Evolutionary conservation across 30 jellyfish, hydroid and myxozoan species (phyloP).

Genomic region (Morbakka virulenta): DNA sequence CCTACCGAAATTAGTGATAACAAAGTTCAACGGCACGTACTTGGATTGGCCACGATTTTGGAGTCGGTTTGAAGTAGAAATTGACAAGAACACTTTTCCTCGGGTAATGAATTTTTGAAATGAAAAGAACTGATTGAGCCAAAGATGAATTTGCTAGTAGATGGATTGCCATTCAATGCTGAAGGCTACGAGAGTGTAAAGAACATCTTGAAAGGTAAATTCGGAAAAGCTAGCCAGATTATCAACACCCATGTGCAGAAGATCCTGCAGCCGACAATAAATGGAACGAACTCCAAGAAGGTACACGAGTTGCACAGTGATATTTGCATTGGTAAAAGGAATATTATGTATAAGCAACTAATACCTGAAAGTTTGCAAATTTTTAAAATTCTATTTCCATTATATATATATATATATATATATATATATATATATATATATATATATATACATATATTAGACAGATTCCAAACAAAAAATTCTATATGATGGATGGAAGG

Average conservation of each 20-base stretch:
- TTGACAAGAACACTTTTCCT: conserved; percentile 15
- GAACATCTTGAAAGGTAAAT: conserved; percentile 20
- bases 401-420: too few species aligned
- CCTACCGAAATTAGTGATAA: too few species aligned
- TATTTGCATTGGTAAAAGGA: too few species aligned
- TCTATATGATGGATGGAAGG: too few species aligned
- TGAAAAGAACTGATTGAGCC: conserved; percentile 49
- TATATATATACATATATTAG: too few species aligned
- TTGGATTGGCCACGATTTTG: conserved; percentile 65
- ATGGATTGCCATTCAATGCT: conserved; percentile 31
- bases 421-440: too few species aligned
- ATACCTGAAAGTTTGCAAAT: too few species aligned
- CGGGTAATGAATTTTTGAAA: conserved; percentile 33
- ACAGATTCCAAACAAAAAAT: too few species aligned
- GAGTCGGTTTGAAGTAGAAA: conserved; percentile 45
- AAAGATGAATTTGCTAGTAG: conserved; percentile 19
- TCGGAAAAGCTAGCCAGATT: conserved; percentile 43
- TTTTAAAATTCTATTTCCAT: too few species aligned
- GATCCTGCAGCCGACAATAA: conserved; percentile 53
- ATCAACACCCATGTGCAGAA: conserved; percentile 57
- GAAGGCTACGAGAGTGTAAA: conserved; percentile 52
- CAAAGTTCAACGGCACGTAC: too few species aligned
- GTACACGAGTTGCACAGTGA: conserved; percentile 53
- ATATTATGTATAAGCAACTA: too few species aligned
- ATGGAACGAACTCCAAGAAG: conserved; percentile 30